Base-by-base conservation (phyloP, 2,797 vertebrate species). In the Sebastes steindachneri region DNA sequence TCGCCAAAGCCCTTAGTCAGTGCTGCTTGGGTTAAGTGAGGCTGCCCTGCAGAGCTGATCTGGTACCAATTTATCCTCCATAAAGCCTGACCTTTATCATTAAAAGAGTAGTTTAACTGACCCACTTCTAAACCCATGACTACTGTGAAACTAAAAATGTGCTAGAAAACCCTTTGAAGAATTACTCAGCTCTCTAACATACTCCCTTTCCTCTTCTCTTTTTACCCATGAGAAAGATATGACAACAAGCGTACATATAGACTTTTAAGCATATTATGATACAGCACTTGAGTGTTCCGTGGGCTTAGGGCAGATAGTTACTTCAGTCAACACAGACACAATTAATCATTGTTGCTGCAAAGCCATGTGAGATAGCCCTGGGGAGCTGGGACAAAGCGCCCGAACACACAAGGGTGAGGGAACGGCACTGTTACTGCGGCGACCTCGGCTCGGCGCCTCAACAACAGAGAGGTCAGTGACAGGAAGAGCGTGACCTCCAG, bases 81-180 rank as follows among this genome's bases (percentile, higher is more conserved):
- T 86, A 85, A 92, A 87, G 58, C 68, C 75, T 86, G 79, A 87
- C 83, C 82, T 90, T 87, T 82, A 75, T 79, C 76, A 82, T 89
- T 82, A 82, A 75, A 84, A 84, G 69, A 72, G 55, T 81, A 75
- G 55, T 80, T 86, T 75, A 82, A 84, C 80, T 75, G 64, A 91
- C 84, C 79, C 25, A 35, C 80, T 78, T 80, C 73, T 63, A 73
- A 66, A 76, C 68, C 60, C 55, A 68, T 35, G 68, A 78, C 33
- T 26, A 60, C 67, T 57, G 23, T 70, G 19, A 79, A 89, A 85
- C 69, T 51, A 48, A 66, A 80, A 71, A 84, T 79, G 23, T n/a
- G 62, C 37, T 48, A n/a, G 15, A 70, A 26, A 80, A 17, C 48
- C 3, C 54, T 73, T 79, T 58, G 33, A 79, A 68, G 55, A 82